A percentile compares a stretch with the other conserved stretches of the same genome.
phyloP scores from a whole-genome alignment of 2,888 invertebrate genomes.

The Papilio demoleus region DNA sequence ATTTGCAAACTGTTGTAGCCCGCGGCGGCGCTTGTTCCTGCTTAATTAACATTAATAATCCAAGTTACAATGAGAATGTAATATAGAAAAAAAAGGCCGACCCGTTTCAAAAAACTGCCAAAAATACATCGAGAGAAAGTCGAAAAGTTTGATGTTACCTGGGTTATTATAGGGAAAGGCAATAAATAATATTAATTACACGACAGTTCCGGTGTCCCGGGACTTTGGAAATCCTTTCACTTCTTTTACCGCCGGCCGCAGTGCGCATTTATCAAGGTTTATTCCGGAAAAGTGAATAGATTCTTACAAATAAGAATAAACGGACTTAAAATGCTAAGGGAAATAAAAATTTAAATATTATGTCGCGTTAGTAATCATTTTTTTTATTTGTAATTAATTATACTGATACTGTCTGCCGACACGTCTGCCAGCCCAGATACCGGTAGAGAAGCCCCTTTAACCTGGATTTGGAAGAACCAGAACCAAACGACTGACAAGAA shows the following conservation, averaged over 20 bases:
- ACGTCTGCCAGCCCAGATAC: no score
- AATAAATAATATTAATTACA: conserved; percentile 40
- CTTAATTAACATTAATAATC: conserved; percentile 36
- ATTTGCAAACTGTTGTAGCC: background rate
- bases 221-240: conserved; percentile 34
- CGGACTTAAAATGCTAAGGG: conserved; percentile 12
- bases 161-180: conserved; percentile 31
- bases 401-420: no score
- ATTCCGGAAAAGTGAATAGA: conserved; percentile 32
- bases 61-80: conserved; percentile 25
- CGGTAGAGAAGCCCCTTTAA: no score
- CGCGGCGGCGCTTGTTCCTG: conserved; percentile 23
- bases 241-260: conserved; percentile 37
- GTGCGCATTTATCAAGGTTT: conserved; percentile 37
- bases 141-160: conserved; percentile 35
- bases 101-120: conserved; percentile 30
- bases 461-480: no score
- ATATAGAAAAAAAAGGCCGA: conserved; percentile 27
- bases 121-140: conserved; percentile 32
- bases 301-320: conserved; percentile 28
- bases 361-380: background rate
- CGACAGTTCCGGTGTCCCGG: conserved; percentile 31
- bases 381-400: background rate
- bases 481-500: no score
- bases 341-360: conserved; percentile 1